Evolutionary conservation across 2,113 vertebrate species (phyloP).

Genomic region (Cebus imitator): DNA sequence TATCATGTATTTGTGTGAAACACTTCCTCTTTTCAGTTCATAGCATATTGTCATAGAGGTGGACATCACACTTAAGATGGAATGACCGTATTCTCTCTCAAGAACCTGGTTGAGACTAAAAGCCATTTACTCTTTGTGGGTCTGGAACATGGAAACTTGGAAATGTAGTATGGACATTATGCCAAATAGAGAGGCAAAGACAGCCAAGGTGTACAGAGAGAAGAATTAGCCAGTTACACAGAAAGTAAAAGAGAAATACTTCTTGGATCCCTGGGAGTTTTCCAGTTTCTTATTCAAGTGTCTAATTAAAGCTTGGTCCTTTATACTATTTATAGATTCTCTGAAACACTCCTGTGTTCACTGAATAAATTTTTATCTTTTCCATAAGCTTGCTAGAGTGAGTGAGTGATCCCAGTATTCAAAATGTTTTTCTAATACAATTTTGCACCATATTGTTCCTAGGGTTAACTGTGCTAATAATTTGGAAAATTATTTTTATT

Average conservation of each 20-base stretch:
- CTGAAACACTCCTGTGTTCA: neutral
- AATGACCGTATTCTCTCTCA: neutral
- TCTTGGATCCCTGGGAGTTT: neutral
- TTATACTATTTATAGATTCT: neutral
- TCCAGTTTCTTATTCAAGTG: neutral
- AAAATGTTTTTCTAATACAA: neutral
- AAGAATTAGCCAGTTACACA: neutral
- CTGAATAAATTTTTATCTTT: neutral
- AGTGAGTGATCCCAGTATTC: neutral
- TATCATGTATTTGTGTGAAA: neutral
- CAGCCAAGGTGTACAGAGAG: neutral
- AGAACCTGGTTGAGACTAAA: neutral
- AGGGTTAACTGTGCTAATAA: neutral
- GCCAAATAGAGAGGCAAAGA: neutral
- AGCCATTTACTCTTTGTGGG: neutral
- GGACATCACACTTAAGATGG: neutral
- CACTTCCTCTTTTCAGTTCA: neutral
- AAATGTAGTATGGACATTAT: neutral
- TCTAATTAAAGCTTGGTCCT: neutral
- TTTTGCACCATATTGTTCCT: neutral
- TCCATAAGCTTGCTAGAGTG: neutral
- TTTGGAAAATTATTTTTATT: neutral
- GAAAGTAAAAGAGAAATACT: neutral
- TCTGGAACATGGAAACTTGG: neutral
- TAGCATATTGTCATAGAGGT: neutral